phyloP scores from a whole-genome alignment of 2,888 invertebrate species.

The Parnassius smintheus region DNA sequence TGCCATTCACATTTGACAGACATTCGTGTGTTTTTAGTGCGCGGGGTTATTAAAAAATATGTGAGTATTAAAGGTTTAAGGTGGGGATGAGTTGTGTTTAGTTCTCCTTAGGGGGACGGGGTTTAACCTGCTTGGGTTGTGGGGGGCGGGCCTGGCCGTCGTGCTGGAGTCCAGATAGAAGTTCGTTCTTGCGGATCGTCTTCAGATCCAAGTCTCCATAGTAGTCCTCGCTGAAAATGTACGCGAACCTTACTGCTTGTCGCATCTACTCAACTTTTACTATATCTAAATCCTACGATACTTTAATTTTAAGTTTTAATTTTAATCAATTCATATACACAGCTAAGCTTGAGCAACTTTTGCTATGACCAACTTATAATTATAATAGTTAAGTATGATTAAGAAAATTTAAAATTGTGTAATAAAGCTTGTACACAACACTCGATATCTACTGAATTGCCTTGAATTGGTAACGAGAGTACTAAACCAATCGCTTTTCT shows the following conservation, averaged over 20 bases:
- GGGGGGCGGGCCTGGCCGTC: slow-evolving; percentile 74
- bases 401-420: slow-evolving; percentile 62
- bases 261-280: slow-evolving; percentile 56
- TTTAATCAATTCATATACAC: slow-evolving; percentile 38
- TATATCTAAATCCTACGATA: slow-evolving; percentile 20
- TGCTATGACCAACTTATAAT: slow-evolving; percentile 47
- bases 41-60: slow-evolving; percentile 52
- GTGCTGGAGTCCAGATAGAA: slow-evolving; percentile 88
- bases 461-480: slow-evolving; percentile 69
- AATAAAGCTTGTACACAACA: slow-evolving; percentile 61
- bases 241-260: slow-evolving; percentile 75
- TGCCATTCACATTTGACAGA: slow-evolving; percentile 30
- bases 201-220: slow-evolving; percentile 97
- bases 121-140: slow-evolving; percentile 74
- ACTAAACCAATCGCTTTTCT: slow-evolving; percentile 64
- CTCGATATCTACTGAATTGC: slow-evolving; percentile 65
- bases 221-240: slow-evolving; percentile 95
- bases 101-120: slow-evolving; percentile 80
- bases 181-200: slow-evolving; percentile 96
- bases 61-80: slow-evolving; percentile 73
- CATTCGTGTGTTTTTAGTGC: slow-evolving; percentile 47
- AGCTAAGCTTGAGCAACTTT: slow-evolving; percentile 65
- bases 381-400: slow-evolving; percentile 34
- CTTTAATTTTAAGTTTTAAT: slow-evolving; percentile 29
- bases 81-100: slow-evolving; percentile 53